Base-by-base conservation (phyloP, 2,888 invertebrate species). In the Harpalus rubripes region DNA sequence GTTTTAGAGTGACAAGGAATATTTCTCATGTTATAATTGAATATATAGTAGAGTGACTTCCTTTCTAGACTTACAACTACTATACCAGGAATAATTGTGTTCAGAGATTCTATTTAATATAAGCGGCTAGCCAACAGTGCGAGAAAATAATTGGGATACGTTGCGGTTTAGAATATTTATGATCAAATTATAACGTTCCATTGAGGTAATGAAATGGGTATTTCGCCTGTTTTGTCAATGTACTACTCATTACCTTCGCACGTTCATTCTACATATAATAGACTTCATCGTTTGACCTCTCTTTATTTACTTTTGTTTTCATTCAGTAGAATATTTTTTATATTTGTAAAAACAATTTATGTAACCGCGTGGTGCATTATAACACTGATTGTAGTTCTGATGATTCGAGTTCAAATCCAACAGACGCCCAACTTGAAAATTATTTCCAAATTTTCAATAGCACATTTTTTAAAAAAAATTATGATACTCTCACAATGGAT, bases 101-200 rank as follows among this genome's bases (percentile, higher is more conserved):
- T 89, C 88, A 52, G 44, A 87, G 87, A 88, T 88, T 88, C 88
- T 86, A 88, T 87, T 88, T 90, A 91, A 91, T 91, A 87, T 91
- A 91, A 90, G 91, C 91, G 90, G 89, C 90, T 88, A 90, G 88
- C 89, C 90, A 90, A 88, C 90, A 90, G 91, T 89, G 90, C 91
- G 90, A 90, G 90, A 90, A 91, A 91, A 91, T 91, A 91, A 91
- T 91, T 91, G 90, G 90, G 91, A 90, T 90, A 90, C 90, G 90
- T 90, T 89, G 90, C 89, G 90, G 89, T 90, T 90, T 90, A 89
- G 88, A 90, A 91, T 32, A 32, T 91, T 91, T 91, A 84, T 78
- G 84, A 84, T 84, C 65, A 84, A 84, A 84, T 84, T 84, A 84
- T 84, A 84, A 84, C 84, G 84, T 84, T 84, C 78, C 56, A 84